A percentile compares a stretch with the other conserved stretches of the same genome.
Evolutionary conservation across 1,140 invertebrate genomes (phyloP).

Genomic region (Cyclina sinensis): DNA sequence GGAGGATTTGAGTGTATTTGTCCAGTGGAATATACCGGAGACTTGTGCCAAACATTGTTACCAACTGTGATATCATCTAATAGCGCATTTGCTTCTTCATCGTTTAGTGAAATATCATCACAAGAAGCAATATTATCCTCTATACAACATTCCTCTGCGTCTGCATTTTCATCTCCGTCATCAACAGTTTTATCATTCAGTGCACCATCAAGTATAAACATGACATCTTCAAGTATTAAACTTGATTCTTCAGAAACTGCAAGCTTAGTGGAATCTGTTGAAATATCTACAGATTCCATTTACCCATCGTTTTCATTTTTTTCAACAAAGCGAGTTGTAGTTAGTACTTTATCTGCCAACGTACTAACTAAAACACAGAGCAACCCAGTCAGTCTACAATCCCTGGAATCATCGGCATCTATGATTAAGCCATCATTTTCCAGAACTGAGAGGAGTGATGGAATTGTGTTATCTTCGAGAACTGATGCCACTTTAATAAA

Average conservation of each 20-base stretch:
- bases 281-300: not conserved
- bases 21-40: conserved; percentile 9
- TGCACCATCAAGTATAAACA: not conserved
- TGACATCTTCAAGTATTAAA: not conserved
- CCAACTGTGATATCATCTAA: conserved; percentile 21
- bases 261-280: not conserved
- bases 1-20: conserved; percentile 32
- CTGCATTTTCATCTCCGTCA: not conserved
- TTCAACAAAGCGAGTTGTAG: no score
- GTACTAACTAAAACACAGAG: no score
- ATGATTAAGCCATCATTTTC: no score
- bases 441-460: no score
- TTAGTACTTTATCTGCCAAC: no score
- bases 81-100: not conserved
- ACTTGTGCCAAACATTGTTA: conserved; percentile 19
- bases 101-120: not conserved
- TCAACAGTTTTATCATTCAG: not conserved
- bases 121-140: no score
- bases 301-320: not conserved
- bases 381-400: no score
- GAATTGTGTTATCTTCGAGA: no score
- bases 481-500: no score
- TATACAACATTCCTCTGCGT: not conserved
- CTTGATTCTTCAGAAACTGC: not conserved
- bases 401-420: no score